A percentile compares a stretch with the other conserved stretches of the same genome.
phyloP scores from a whole-genome alignment of 2,113 vertebrate species.

The Melanerpes aurifrons region DNA sequence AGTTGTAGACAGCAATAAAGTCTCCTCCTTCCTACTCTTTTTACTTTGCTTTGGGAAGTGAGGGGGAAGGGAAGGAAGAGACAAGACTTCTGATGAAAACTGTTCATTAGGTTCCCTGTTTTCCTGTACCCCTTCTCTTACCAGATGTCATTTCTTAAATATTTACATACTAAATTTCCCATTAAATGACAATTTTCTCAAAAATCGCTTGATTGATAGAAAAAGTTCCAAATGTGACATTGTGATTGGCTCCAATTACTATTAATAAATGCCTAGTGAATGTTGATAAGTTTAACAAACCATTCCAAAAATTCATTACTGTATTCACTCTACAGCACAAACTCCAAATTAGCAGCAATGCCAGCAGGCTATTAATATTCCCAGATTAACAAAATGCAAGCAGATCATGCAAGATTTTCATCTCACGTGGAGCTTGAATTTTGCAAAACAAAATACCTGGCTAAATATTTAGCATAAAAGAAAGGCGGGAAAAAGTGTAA shows the following conservation, averaged over 20 bases:
- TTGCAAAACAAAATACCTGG: not conserved
- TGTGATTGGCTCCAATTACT: not conserved
- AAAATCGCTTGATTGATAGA: not conserved
- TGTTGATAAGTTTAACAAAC: conserved; percentile 47
- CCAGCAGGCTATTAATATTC: conserved; percentile 30
- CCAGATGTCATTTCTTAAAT: not conserved
- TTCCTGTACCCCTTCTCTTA: not conserved
- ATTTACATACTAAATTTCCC: not conserved
- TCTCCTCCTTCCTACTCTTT: not conserved
- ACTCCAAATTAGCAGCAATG: not conserved
- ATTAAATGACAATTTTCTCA: not conserved
- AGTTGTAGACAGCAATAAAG: too few species aligned
- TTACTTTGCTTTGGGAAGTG: not conserved
- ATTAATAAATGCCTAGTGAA: conserved; percentile 33
- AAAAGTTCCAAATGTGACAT: not conserved
- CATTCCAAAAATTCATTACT: not conserved
- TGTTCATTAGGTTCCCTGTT: not conserved
- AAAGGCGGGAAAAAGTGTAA: not conserved
- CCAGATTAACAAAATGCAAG: not conserved
- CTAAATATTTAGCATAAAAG: conserved; percentile 15
- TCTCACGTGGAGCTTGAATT: not conserved
- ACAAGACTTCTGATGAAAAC: not conserved
- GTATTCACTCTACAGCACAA: not conserved
- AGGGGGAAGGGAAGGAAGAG: not conserved
- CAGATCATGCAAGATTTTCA: not conserved